Evolutionary conservation across 2,888 invertebrate species (phyloP), one percentile per base, ranked within the genome.

Genomic region (Oegoconia quadripuncta): DNA sequence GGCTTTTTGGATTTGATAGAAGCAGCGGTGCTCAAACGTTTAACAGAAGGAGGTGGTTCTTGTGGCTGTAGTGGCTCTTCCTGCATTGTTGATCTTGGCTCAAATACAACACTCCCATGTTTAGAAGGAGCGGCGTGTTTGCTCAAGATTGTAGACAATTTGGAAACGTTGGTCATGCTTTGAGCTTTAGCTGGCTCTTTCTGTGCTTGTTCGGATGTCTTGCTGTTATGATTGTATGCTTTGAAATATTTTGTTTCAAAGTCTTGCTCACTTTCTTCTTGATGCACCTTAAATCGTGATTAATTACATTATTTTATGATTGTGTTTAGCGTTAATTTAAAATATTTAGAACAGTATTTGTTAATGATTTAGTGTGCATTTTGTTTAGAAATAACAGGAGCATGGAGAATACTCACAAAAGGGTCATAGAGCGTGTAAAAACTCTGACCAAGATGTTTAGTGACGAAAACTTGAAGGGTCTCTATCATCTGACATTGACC

Each of bases 401-500:
- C n/a, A n/a, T n/a, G n/a, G 27, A 27, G 14, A 8, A 23, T 48
- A 69, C 76, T 46, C 64, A 83, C 86, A 50, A 72, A 81, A 9
- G 88, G 81, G 55, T 88, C 77, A 42, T 87, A 82, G 2, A 90
- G 61, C 13, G 71, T 58, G 42, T 88, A 90, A 42, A 63, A 73
- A 20, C 64, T 73, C 41, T 70, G 76, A 2, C 75, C 74, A 6
- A 74, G 55, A 16, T 56, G 62, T 23, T 62, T 60, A 20, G 64
- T 67, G 22, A 80, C 71, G 11, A 70, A 59, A 22, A 90, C 73
- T 52, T 84, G 64, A 37, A 91, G 65, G 14, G 89, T 83, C 52
- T 91, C 91, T 41, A 91, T 89, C 69, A 91, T 83, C 59, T 88
- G 88, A 55, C 90, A 90, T 37, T 79, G 82, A 1, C 92, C 92